phyloP scores from a whole-genome alignment of 2,888 invertebrate species.

The Drosophila tanythrix region DNA sequence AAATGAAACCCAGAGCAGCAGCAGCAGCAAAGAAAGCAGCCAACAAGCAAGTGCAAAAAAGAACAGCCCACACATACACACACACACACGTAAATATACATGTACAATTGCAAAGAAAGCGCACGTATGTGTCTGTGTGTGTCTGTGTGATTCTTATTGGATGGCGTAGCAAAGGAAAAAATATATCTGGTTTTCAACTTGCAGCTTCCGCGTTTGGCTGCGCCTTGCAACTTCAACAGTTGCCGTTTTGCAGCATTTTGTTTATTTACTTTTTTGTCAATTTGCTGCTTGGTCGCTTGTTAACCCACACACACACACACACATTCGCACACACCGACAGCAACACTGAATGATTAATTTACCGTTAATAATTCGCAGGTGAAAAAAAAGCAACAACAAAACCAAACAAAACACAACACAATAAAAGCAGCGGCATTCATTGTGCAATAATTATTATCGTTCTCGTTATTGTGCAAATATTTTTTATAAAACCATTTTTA shows the following conservation, averaged over 20 bases:
- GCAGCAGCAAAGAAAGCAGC: slow-evolving; percentile 66
- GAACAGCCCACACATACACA: slow-evolving; percentile 44
- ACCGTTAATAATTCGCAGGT: slow-evolving; percentile 77
- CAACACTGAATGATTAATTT: slow-evolving; percentile 69
- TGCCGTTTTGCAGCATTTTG: slow-evolving; percentile 64
- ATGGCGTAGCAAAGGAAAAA: slow-evolving; percentile 57
- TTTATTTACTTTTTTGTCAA: slow-evolving; percentile 70
- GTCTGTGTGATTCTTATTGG: slow-evolving; percentile 68
- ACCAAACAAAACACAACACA: slow-evolving; percentile 29
- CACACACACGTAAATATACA: slow-evolving; percentile 13
- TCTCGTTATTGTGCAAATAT: slow-evolving; percentile 58
- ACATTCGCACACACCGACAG: slow-evolving; percentile 7
- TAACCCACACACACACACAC: slow-evolving; percentile 44
- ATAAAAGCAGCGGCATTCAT: slow-evolving; percentile 52
- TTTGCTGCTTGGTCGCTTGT: slow-evolving; percentile 63
- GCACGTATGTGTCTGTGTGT: slow-evolving; percentile 28
- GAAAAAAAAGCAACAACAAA: slow-evolving; percentile 36
- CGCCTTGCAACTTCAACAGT: slow-evolving; percentile 66
- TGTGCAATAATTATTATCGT: slow-evolving; percentile 63
- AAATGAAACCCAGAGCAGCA: slow-evolving; percentile 56
- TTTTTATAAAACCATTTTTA: slow-evolving; percentile 56
- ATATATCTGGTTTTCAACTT: slow-evolving; percentile 69
- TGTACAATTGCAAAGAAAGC: slow-evolving; percentile 53
- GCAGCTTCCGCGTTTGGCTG: slow-evolving; percentile 72
- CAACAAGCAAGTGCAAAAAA: slow-evolving; percentile 73